Conservation (phyloP, 2,888 invertebrate species). For the Myopa tessellatipennis region DNA sequence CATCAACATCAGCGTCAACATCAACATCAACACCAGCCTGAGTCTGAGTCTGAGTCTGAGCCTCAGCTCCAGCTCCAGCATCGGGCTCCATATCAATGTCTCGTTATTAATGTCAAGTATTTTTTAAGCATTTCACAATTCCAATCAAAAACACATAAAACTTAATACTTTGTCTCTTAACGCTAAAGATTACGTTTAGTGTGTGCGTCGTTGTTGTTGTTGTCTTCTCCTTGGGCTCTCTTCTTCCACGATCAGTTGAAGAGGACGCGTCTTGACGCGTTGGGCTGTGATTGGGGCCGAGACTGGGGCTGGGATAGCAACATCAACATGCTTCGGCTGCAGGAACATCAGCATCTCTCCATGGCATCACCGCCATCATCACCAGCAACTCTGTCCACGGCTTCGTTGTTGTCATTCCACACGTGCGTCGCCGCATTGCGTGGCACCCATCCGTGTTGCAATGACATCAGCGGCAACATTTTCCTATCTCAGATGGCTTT, state of each 20-base stretch:
- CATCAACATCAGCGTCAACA: neutral
- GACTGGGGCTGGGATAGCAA: neutral
- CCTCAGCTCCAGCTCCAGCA: neutral
- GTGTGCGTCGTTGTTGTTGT: neutral
- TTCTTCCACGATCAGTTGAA: neutral
- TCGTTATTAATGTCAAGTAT: conserved; percentile 48
- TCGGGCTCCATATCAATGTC: conserved; percentile 37
- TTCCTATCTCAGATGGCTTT: neutral
- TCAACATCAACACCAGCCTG: neutral
- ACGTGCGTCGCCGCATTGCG: neutral
- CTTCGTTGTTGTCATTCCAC: neutral
- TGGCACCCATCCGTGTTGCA: neutral
- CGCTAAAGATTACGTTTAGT: conserved; percentile 35
- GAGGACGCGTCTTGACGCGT: neutral
- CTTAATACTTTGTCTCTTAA: conserved; percentile 43
- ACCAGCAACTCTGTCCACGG: neutral
- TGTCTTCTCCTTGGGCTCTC: neutral
- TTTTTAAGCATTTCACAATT: conserved; percentile 42
- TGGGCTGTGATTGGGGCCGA: neutral
- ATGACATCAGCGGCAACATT: neutral
- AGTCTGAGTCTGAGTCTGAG: neutral
- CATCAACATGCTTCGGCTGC: neutral
- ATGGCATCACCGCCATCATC: neutral
- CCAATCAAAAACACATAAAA: conserved; percentile 49
- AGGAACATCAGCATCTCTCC: neutral